A percentile compares a stretch with the other conserved stretches of the same genome.
phyloP scores from a whole-genome alignment of 2,888 invertebrate genomes.

The Candidula unifasciata region DNA sequence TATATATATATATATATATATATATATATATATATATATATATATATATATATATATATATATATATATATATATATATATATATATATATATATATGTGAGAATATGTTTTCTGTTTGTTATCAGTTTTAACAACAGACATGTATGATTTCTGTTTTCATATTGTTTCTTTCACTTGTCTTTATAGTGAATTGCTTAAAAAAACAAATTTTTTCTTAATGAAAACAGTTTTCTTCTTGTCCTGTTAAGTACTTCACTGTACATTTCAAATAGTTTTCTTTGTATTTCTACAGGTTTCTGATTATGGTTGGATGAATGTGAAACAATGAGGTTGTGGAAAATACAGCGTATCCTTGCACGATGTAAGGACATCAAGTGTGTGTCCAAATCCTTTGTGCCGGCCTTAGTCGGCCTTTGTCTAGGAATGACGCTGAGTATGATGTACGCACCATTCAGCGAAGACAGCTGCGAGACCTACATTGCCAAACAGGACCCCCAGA shows the following conservation, averaged over 20 bases:
- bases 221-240: too few relatives aligned
- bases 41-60: too few relatives aligned
- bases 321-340: conserved; percentile 34
- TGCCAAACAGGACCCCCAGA: conserved; percentile 58
- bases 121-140: too few relatives aligned
- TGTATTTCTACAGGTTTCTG: conserved; percentile 2
- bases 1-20: too few relatives aligned
- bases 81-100: too few relatives aligned
- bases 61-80: too few relatives aligned
- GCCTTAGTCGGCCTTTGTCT: conserved; percentile 74
- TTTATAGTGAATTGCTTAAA: too few relatives aligned
- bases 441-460: conserved; percentile 74
- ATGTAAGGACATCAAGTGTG: conserved; percentile 40
- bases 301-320: neutral
- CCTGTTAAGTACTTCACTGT: neutral
- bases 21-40: too few relatives aligned
- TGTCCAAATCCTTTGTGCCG: conserved; percentile 60
- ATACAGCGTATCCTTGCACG: conserved; percentile 27
- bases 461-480: conserved; percentile 68
- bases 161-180: too few relatives aligned
- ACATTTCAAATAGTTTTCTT: neutral
- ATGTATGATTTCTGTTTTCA: too few relatives aligned
- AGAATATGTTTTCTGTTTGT: too few relatives aligned
- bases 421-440: conserved; percentile 74
- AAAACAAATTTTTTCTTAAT: too few relatives aligned